Evolutionary conservation across 2,797 vertebrate species (phyloP), one percentile per base, ranked within the genome.

Genomic region (Danio tinwini): DNA sequence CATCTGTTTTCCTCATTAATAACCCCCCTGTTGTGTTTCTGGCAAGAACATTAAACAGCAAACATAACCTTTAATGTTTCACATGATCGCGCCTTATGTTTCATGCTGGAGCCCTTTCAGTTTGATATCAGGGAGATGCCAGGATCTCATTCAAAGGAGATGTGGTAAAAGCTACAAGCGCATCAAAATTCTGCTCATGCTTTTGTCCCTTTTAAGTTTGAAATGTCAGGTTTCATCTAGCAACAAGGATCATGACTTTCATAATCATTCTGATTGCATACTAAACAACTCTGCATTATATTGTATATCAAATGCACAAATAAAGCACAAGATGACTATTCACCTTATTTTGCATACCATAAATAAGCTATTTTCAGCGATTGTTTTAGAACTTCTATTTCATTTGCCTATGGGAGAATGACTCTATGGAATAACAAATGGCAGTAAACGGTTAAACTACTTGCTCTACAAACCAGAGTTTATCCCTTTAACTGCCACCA

Each of bases 111-210:
- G 47, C 52, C 8, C 12, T 76, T 37, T 52, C 12, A 40, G 37
- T 69, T 63, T 64, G 29, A 64, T 75, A 64, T 83, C 56, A 79
- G 17, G 68, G 42, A 69, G 13, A 68, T 55, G 19, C 17, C 14
- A 17, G 50, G 19, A 61, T 45, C 29, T 29, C 29, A 29, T 29
- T 29, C 29, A 76, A 47, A 64, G 58, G 49, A 17, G 13, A 65
- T 39, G 2, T 40, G 19, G 16, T 55, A 37, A 52, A 56, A 74
- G 50, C 72, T 56, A 82, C 7, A 69, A 6, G 29, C 29, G 29
- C 0, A 19, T 59, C 4, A 16, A 56, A 53, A 17, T 16, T 49
- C 19, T 71, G 44, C 6, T 70, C 39, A 11, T 71, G 14, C 8
- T 14, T 10, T 12, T 67, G 29, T 29, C 29, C 44, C 63, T 49